These are phyloP conservation scores for Hoplostethus mediterraneus DNA, from an alignment of 2,797 vertebrate genomes.

Conservation along the genomic window DNA sequence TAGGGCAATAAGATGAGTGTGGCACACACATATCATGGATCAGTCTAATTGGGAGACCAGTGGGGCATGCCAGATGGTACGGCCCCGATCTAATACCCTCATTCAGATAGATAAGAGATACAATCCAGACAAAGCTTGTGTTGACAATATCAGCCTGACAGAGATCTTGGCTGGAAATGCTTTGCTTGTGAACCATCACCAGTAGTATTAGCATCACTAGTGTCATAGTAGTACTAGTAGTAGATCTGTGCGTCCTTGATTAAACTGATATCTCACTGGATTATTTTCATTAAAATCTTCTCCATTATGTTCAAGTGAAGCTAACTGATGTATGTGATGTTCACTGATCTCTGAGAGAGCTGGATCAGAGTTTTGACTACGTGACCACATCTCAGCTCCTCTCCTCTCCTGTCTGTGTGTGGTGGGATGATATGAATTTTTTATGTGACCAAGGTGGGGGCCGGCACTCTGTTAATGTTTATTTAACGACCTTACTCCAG, in stretches of 20 bases:
- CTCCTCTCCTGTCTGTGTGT: slow-evolving; percentile 14
- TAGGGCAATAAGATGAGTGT: slow-evolving; percentile 42
- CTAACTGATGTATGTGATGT: neutral
- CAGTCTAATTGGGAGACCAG: slow-evolving; percentile 68
- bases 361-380: slow-evolving; percentile 8
- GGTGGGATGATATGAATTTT: slow-evolving; percentile 63
- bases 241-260: slow-evolving; percentile 1
- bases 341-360: slow-evolving; percentile 3
- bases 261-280: neutral
- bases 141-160: slow-evolving; percentile 66
- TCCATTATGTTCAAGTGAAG: neutral
- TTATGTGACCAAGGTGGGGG: slow-evolving; percentile 48
- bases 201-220: slow-evolving; percentile 7
- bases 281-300: neutral
- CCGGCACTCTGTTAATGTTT: slow-evolving; percentile 50
- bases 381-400: neutral
- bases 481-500: slow-evolving; percentile 59
- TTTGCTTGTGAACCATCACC: slow-evolving; percentile 25
- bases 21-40: slow-evolving; percentile 52
- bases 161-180: slow-evolving; percentile 26
- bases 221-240: neutral
- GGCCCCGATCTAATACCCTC: slow-evolving; percentile 56
- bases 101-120: slow-evolving; percentile 61
- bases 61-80: slow-evolving; percentile 62
- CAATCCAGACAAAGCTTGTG: slow-evolving; percentile 57